Conservation (phyloP, 1,140 invertebrate genomes). For the Drosophila santomea region DNA sequence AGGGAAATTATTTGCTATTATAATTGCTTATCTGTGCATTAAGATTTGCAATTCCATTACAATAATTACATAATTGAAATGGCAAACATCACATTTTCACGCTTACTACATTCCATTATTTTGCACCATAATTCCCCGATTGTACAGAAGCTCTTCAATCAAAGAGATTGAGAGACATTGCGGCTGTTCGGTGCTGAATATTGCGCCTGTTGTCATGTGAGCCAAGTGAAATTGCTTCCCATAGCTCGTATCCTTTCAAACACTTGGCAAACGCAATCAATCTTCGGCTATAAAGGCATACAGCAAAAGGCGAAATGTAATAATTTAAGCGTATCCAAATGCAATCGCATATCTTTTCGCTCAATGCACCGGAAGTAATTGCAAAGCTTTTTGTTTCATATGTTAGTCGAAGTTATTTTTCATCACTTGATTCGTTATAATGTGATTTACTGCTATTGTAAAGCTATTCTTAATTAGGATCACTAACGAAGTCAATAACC, state of each 20-base stretch:
- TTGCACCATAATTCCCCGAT: conserved; percentile 9
- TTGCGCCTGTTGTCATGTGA: conserved; percentile 19
- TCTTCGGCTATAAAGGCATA: conserved; percentile 68
- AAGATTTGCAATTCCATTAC: conserved; percentile 41
- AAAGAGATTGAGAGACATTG: conserved; percentile 30
- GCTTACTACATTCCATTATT: background rate
- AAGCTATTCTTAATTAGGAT: too few relatives aligned
- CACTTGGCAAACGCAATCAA: conserved; percentile 65
- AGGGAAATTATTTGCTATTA: conserved; percentile 27
- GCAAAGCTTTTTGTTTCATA: too few relatives aligned
- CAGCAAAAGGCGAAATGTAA: conserved; percentile 56
- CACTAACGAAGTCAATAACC: too few relatives aligned
- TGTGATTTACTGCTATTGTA: too few relatives aligned
- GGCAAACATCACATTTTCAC: background rate
- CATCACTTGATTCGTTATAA: too few relatives aligned
- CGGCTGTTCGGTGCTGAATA: conserved; percentile 22
- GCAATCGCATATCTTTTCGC: conserved; percentile 37
- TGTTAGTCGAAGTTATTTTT: too few relatives aligned
- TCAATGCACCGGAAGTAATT: conserved; percentile 1
- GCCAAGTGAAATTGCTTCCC: conserved; percentile 36
- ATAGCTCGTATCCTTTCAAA: conserved; percentile 21
- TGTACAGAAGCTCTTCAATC: conserved; percentile 21
- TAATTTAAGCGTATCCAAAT: conserved; percentile 74
- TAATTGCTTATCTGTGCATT: conserved; percentile 42
- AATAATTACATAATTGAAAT: conserved; percentile 46